phyloP scores from a whole-genome alignment of 2,113 vertebrate genomes.

The Saguinus midas region DNA sequence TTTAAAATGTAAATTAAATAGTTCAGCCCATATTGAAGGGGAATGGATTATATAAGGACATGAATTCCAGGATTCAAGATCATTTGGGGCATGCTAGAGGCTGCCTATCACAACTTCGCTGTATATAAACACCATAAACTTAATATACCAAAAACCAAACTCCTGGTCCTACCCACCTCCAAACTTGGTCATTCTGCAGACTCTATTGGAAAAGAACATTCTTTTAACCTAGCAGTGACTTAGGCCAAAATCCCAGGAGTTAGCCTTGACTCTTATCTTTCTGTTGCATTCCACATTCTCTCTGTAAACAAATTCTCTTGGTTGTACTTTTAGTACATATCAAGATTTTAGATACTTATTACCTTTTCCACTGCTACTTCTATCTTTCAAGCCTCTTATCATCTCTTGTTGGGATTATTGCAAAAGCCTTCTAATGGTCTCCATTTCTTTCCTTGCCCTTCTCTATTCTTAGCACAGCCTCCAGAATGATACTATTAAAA shows the following conservation, averaged over 20 bases:
- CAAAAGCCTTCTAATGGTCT: not conserved
- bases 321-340: not conserved
- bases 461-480: not conserved
- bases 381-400: not conserved
- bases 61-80: not conserved
- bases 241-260: not conserved
- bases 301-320: not conserved
- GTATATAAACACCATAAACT: not conserved
- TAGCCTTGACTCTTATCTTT: not conserved
- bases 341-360: not conserved
- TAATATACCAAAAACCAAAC: not conserved
- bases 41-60: not conserved
- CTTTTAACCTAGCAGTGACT: not conserved
- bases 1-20: not conserved
- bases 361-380: not conserved
- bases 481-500: slow-evolving; percentile 8
- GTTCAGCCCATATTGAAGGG: not conserved
- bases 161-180: not conserved
- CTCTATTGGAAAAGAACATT: not conserved
- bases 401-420: not conserved
- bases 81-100: not conserved
- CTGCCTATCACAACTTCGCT: not conserved
- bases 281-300: not conserved
- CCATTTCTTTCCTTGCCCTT: not conserved
- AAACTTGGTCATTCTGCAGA: not conserved